Evolutionary conservation across 2,888 invertebrate species (phyloP), one percentile per base, ranked within the genome.

Genomic region (Steinernema hermaphroditum): DNA sequence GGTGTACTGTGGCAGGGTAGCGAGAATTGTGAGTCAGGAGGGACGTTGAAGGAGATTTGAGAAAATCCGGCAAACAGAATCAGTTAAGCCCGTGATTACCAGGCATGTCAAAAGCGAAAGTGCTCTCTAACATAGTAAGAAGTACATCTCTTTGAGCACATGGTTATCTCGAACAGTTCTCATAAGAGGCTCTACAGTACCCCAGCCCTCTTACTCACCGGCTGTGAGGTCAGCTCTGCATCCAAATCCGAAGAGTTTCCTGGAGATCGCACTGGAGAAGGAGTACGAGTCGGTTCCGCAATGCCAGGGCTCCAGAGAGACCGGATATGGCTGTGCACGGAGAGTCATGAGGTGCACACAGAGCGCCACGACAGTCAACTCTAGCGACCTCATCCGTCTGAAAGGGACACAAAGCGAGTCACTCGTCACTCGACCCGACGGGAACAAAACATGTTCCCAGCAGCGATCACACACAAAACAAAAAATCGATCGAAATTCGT

Each of bases 401-500:
- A 32, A 32, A 62, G 43, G 16, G 9, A 16, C 8, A 12, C 43
- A 46, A 46, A 46, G n/a, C 2, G 46, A 46, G 29, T 62, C 62
- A 29, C 34, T 24, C 62, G 34, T 29, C 27, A 62, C 16, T 62
- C 62, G 29, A 62, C 34, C 32, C 16, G 32, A 29, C 62, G 46
- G 9, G 27, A 16, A 16, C 32, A 29, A 62, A 62, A 62, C 62
- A 62, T 62, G 62, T 62, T 62, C 19, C 32, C 62, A 12, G 22
- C 27, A 4, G 46, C n/a, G 27, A 62, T 34, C 29, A 32, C 62
- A 29, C 62, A 29, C 24, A 54, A 54, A 32, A 62, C 32, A 62
- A 29, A 32, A 62, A 62, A 62, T 62, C 62, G 62, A 62, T 62
- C 62, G 32, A 14, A 32, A 62, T 9, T 29, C 62, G 62, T 62